phyloP scores from a whole-genome alignment of 2,113 vertebrate species.

The Scopus umbretta region DNA sequence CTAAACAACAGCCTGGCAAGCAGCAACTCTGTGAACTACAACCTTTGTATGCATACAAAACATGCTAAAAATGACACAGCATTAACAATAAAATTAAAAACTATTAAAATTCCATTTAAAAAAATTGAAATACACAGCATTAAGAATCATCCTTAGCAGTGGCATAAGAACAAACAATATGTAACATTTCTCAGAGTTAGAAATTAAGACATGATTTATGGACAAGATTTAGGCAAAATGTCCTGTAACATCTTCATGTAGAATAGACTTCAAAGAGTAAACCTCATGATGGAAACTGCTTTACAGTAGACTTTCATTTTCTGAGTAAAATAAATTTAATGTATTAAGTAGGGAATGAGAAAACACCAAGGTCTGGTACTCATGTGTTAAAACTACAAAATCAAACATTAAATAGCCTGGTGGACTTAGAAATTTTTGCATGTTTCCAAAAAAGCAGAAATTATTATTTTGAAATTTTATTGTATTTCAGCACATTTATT shows the following conservation, averaged over 20 bases:
- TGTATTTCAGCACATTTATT: neutral
- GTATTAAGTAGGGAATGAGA: neutral
- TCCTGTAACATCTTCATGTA: neutral
- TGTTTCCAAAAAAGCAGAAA: neutral
- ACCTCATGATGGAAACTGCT: neutral
- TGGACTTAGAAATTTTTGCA: neutral
- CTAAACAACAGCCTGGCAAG: neutral
- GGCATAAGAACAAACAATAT: neutral
- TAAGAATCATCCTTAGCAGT: neutral
- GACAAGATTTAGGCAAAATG: neutral
- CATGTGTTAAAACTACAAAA: neutral
- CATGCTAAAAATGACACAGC: neutral
- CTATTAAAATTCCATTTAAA: neutral
- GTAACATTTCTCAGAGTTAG: neutral
- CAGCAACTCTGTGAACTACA: neutral
- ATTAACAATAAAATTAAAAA: neutral
- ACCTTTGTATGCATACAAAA: neutral
- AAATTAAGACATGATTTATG: neutral
- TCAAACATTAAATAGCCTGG: neutral
- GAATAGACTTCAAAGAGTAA: neutral
- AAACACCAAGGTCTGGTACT: neutral
- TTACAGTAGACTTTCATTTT: neutral
- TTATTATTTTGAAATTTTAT: neutral
- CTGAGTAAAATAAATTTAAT: neutral
- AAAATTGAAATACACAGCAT: neutral